These are phyloP conservation scores for Pocillopora damicornis DNA, from an alignment of 64 coral and sea anemone genomes.

Conservation along the genomic window DNA sequence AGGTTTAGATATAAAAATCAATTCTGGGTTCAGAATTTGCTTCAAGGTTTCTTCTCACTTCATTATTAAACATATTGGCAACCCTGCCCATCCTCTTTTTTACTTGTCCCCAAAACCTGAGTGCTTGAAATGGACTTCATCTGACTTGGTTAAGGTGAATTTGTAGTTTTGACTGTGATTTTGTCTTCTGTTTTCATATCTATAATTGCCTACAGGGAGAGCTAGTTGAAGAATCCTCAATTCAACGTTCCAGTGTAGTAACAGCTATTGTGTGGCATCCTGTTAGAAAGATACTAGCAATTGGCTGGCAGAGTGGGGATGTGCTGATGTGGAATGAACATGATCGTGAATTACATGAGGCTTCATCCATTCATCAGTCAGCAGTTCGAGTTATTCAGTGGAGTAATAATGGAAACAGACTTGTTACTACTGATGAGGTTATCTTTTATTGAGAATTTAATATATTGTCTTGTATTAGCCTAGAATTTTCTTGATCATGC, in stretches of 20 bases:
- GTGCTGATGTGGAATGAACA: slow-evolving; percentile 96
- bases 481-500: too few species aligned
- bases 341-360: slow-evolving; percentile 89
- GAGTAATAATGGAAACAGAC: slow-evolving; percentile 77
- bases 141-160: too few species aligned
- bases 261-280: slow-evolving; percentile 91
- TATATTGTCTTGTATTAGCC: too few species aligned
- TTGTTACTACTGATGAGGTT: slow-evolving; percentile 87
- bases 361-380: slow-evolving; percentile 71
- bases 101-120: too few species aligned
- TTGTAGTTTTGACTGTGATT: too few species aligned
- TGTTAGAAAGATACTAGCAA: slow-evolving; percentile 85
- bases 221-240: slow-evolving; percentile 86
- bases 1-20: too few species aligned
- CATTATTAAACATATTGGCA: too few species aligned
- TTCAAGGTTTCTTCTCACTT: too few species aligned
- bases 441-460: background rate
- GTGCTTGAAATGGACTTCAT: too few species aligned
- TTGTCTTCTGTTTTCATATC: background rate
- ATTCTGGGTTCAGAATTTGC: too few species aligned
- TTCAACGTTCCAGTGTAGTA: slow-evolving; percentile 79
- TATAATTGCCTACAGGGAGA: slow-evolving; percentile 59
- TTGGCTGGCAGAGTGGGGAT: slow-evolving; percentile 95
- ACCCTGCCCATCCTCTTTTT: too few species aligned
- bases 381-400: slow-evolving; percentile 60